Evolutionary conservation across 1,140 invertebrate species (phyloP), one percentile per base, ranked within the genome.

Genomic region (Drosophila cardini): DNA sequence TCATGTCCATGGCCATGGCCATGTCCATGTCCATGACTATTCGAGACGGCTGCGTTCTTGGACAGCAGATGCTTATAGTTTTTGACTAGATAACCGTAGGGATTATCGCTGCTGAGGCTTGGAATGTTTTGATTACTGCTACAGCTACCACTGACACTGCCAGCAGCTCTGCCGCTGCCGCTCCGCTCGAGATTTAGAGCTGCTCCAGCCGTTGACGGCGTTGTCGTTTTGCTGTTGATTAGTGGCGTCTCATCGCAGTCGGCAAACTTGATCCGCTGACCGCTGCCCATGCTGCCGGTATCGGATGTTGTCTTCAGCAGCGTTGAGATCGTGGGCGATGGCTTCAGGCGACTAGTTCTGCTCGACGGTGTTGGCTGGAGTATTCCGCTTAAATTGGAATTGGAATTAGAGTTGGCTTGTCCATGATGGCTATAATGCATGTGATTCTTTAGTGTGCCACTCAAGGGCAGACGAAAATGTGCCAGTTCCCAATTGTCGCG

Each of bases 291-390:
- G 60, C 80, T 89, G 55, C 56, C 69, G 1, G 73, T 74, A 11
- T 91, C 89, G 2, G 70, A 67, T 48, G 48, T 76, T 56, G 64
- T 71, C 13, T 71, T 83, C 50, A 91, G 46, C 45, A 91, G 72
- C 21, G 81, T 81, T 76, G 90, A 89, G 78, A 91, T 91, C 78
- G 81, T 90, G 63, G 90, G 87, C 52, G 90, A 90, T 15, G 69
- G 87, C 46, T 78, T 90, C 2, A 84, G 67, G 10, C 87, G 78
- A 13, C 53, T 57, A 26, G 21, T 26, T 40, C 72, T 48, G 9
- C 52, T 13, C 16, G 53, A 46, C 4, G 80, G 38, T 4, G 53
- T 52, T 0, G 90, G 80, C 36, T 91, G 86, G 16, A 91, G 57
- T 6, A 91, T 78, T 40, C 90, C 90, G 48, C 86, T 90, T 42